phyloP scores from a whole-genome alignment of 2,113 vertebrate genomes.

The Bos indicus region DNA sequence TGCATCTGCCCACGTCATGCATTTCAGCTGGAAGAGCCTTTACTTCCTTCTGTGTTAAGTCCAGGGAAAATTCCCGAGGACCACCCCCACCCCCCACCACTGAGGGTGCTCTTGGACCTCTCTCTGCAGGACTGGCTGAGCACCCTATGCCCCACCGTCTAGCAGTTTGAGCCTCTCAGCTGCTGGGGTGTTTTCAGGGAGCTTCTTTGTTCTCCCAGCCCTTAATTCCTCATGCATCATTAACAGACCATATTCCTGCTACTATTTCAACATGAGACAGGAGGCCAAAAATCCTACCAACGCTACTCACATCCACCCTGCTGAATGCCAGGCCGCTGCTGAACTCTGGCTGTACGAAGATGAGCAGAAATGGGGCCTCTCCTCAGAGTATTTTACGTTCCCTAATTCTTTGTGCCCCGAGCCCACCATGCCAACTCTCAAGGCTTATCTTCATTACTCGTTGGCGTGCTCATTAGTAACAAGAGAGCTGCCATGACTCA shows the following conservation, averaged over 20 bases:
- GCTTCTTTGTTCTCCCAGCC: not conserved
- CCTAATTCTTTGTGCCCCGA: not conserved
- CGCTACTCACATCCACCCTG: not conserved
- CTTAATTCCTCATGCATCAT: not conserved
- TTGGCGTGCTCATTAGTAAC: not conserved
- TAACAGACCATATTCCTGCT: not conserved
- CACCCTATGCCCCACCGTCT: fast-evolving
- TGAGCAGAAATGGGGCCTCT: not conserved
- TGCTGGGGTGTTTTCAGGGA: not conserved
- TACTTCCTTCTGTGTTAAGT: not conserved
- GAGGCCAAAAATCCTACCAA: not conserved
- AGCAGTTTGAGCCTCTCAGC: not conserved
- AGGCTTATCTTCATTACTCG: not conserved
- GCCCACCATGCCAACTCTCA: too few species aligned
- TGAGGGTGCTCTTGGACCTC: not conserved
- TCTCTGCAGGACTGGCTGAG: not conserved
- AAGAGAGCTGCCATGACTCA: slow-evolving; percentile 76
- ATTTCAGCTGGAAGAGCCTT: not conserved
- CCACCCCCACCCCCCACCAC: fast-evolving
- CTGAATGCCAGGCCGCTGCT: not conserved
- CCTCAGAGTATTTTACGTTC: not conserved
- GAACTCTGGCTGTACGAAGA: fast-evolving
- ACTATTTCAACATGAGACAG: not conserved
- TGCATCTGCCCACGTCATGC: not conserved
- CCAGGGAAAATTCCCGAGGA: not conserved